phyloP scores from a whole-genome alignment of 2,113 vertebrate genomes.

The Oryctolagus cuniculus region DNA sequence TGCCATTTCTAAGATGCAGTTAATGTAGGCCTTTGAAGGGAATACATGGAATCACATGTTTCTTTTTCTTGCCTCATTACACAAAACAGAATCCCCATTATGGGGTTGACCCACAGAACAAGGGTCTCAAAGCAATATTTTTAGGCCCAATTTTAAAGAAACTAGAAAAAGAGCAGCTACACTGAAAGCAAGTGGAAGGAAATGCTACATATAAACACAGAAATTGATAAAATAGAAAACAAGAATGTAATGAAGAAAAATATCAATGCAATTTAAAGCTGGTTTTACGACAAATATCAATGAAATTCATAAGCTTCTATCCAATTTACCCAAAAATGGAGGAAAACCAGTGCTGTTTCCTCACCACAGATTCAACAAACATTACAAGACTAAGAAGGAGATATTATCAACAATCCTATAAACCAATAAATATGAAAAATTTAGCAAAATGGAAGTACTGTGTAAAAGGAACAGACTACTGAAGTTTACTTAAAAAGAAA shows the following conservation, averaged over 20 bases:
- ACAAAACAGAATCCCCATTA: too few species aligned
- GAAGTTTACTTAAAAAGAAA: conserved; percentile 6
- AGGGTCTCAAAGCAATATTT: background rate
- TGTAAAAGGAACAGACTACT: background rate
- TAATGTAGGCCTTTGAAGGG: background rate
- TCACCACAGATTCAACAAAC: background rate
- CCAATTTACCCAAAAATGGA: background rate
- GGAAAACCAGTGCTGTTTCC: too few species aligned
- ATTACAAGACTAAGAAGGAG: background rate
- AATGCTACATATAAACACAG: background rate
- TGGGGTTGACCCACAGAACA: background rate
- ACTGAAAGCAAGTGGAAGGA: background rate
- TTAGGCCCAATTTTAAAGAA: background rate
- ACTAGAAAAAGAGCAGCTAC: background rate
- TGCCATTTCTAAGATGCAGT: background rate
- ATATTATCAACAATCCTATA: background rate
- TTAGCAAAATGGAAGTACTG: background rate
- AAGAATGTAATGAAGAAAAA: background rate
- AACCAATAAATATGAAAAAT: background rate
- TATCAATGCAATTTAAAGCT: background rate
- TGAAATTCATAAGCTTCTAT: background rate
- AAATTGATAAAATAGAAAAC: background rate
- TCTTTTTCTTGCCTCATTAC: too few species aligned
- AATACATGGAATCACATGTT: background rate
- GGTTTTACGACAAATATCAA: background rate